Conservation (phyloP, 1,140 invertebrate genomes). For the Bombus affinis region DNA sequence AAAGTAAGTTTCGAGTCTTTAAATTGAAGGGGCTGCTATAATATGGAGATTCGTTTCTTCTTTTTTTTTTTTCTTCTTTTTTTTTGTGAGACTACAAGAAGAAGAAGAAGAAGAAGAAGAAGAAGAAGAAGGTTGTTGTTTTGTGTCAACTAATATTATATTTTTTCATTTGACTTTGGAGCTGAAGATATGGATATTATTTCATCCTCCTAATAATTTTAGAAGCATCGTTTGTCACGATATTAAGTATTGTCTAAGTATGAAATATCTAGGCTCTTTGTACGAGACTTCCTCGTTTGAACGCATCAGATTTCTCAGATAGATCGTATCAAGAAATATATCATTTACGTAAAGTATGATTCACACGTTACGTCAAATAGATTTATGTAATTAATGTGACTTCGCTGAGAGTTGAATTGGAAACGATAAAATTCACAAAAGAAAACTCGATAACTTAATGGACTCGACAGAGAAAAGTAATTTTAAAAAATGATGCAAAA, state of each 20-base stretch:
- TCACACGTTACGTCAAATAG: background rate
- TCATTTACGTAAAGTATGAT: background rate
- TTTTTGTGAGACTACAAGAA: no score
- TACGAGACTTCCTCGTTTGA: background rate
- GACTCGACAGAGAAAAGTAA: background rate
- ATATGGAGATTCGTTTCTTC: no score
- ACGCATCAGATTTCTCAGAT: background rate
- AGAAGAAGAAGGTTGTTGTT: no score
- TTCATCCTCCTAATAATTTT: background rate
- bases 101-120: no score
- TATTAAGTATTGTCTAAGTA: background rate
- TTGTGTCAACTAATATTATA: background rate
- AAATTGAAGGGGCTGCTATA: background rate
- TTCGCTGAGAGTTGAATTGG: background rate
- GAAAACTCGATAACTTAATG: background rate
- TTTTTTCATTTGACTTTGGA: background rate
- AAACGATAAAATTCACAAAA: background rate
- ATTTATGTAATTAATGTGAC: background rate
- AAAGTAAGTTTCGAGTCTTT: background rate
- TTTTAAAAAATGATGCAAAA: background rate
- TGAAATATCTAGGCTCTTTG: background rate
- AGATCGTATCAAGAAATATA: background rate
- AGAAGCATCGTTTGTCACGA: background rate
- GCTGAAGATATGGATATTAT: background rate
- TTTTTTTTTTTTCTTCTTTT: no score